A percentile compares a stretch with the other conserved stretches of the same genome.
Conservation (phyloP, 2,888 invertebrate species). For the Drosophila quinaria region DNA sequence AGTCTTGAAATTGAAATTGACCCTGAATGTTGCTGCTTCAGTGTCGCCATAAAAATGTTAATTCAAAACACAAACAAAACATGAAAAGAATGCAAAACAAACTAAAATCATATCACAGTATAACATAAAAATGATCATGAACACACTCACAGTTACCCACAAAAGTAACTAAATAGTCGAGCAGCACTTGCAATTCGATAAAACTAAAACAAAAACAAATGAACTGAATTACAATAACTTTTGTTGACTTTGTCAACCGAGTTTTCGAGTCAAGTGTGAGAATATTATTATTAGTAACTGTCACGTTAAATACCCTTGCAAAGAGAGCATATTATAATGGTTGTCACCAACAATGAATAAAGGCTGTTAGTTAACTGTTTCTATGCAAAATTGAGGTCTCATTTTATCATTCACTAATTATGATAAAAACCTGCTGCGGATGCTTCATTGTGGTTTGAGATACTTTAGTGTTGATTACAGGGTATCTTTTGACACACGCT, state of each 20-base stretch:
- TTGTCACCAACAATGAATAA: constrained; percentile 2
- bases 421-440: constrained; percentile 10
- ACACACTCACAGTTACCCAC: constrained; percentile 1
- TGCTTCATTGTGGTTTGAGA: not conserved
- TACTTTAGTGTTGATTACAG: constrained; percentile 1
- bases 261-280: not conserved
- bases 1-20: constrained; percentile 35
- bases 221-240: not conserved
- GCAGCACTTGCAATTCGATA: not conserved
- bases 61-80: constrained; percentile 57
- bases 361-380: constrained; percentile 5
- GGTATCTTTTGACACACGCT: constrained; percentile 9
- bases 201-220: too few relatives aligned
- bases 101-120: constrained; percentile 44
- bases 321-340: constrained; percentile 6
- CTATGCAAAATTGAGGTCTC: constrained; percentile 16
- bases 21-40: constrained; percentile 27
- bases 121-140: constrained; percentile 7
- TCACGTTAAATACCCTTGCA: constrained; percentile 1
- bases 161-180: constrained; percentile 5
- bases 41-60: constrained; percentile 61
- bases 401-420: constrained; percentile 3
- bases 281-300: not conserved
- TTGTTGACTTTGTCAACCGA: not conserved
- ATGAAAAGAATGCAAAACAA: constrained; percentile 39